phyloP scores from a whole-genome alignment of 2,113 vertebrate genomes.

The Burhinus bistriatus region DNA sequence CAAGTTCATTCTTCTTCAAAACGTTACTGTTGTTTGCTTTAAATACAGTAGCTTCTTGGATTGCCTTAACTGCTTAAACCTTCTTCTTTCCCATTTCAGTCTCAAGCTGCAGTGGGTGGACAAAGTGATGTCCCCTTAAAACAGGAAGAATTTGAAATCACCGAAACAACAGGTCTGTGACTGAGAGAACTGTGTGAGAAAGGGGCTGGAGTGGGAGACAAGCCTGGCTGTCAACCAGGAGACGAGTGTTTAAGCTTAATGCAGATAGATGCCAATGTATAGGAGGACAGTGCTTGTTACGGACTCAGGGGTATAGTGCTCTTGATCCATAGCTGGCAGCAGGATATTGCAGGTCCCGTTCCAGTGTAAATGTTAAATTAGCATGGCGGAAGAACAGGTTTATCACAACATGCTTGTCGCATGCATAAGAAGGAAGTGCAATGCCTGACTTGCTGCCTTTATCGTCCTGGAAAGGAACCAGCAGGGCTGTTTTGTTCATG shows the following conservation, averaged over 20 bases:
- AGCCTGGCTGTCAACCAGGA: background rate
- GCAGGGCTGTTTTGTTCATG: background rate
- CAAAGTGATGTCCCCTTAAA: constrained; percentile 83
- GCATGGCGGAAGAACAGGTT: background rate
- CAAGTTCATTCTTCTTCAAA: fast-evolving
- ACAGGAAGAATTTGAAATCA: constrained; percentile 84
- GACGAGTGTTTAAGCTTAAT: fast-evolving
- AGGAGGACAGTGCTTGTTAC: fast-evolving
- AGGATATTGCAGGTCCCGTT: background rate
- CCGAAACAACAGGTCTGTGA: constrained; percentile 84
- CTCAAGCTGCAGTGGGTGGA: constrained; percentile 79
- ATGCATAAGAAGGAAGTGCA: background rate
- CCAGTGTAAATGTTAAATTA: background rate
- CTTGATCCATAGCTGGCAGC: background rate
- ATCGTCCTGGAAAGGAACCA: background rate
- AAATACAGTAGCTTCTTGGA: background rate
- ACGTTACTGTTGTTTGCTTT: background rate
- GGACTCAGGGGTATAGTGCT: fast-evolving
- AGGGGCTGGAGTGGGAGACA: background rate
- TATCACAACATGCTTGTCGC: background rate
- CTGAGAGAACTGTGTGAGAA: background rate
- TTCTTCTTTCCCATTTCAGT: constrained; percentile 75
- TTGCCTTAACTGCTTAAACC: background rate
- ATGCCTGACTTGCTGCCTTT: background rate
- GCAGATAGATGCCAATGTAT: background rate